phyloP scores from a whole-genome alignment of 2,797 vertebrate species.

The Acanthiza pusilla region DNA sequence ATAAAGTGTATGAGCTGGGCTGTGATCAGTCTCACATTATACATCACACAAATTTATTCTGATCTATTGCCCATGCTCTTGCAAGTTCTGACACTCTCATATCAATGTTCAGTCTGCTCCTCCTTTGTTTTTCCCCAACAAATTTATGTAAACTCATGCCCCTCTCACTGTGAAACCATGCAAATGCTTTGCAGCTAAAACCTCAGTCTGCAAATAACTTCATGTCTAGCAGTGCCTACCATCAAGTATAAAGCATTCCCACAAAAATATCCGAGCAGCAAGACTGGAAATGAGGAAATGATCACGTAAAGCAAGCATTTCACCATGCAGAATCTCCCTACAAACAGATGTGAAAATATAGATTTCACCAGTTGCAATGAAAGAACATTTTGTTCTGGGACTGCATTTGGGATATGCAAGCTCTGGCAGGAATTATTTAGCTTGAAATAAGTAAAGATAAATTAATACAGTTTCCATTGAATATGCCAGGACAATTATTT shows the following conservation, averaged over 20 bases:
- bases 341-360: conserved; percentile 24
- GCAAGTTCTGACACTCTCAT: background rate
- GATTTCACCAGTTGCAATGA: background rate
- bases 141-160: background rate
- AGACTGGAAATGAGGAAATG: background rate
- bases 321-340: background rate
- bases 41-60: background rate
- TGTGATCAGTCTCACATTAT: fast-evolving
- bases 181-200: background rate
- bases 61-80: background rate
- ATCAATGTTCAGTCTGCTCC: background rate
- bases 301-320: background rate
- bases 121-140: background rate
- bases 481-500: conserved; percentile 43
- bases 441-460: conserved; percentile 19
- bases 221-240: background rate
- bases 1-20: background rate
- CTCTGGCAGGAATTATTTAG: conserved; percentile 10
- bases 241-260: background rate
- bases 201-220: background rate
- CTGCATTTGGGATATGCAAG: background rate
- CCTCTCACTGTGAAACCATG: background rate
- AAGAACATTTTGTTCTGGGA: conserved; percentile 47
- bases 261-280: background rate
- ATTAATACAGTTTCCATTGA: conserved; percentile 47